phyloP scores from a whole-genome alignment of 2,888 invertebrate species.

The Apamea sordens region DNA sequence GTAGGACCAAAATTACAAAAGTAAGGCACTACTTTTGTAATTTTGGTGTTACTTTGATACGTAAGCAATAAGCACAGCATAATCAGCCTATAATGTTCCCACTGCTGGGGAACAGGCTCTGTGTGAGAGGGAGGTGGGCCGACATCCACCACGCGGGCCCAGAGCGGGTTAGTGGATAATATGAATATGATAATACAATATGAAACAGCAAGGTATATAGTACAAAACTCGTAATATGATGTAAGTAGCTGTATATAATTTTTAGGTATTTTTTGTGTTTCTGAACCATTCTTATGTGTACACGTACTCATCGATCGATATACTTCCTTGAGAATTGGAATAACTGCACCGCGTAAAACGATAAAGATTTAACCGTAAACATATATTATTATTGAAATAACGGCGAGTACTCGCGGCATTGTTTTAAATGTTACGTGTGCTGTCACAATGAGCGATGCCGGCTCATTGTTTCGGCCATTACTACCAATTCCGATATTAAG shows the following conservation, averaged over 20 bases:
- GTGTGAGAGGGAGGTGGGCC: too few species aligned
- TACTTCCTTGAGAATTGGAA: not conserved
- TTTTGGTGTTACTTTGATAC: not conserved
- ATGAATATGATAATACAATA: too few species aligned
- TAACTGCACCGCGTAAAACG: not conserved
- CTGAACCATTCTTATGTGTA: not conserved
- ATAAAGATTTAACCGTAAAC: not conserved
- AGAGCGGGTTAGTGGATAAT: not conserved
- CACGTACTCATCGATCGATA: not conserved
- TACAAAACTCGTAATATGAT: not conserved
- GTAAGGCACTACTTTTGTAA: not conserved
- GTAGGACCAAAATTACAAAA: not conserved
- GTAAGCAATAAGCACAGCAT: not conserved
- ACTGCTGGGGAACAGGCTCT: too few species aligned
- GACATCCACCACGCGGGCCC: not conserved
- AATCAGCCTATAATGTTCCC: too few species aligned
- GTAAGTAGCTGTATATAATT: not conserved
- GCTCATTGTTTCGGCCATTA: constrained; percentile 57
- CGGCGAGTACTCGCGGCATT: constrained; percentile 19
- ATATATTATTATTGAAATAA: constrained; percentile 19
- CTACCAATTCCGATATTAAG: constrained; percentile 39
- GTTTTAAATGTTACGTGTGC: constrained; percentile 53
- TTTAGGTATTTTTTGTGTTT: not conserved
- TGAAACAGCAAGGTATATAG: not conserved
- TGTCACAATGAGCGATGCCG: constrained; percentile 52